Conservation (phyloP, 2,113 vertebrate species). For the Triplophysa tibetana region DNA sequence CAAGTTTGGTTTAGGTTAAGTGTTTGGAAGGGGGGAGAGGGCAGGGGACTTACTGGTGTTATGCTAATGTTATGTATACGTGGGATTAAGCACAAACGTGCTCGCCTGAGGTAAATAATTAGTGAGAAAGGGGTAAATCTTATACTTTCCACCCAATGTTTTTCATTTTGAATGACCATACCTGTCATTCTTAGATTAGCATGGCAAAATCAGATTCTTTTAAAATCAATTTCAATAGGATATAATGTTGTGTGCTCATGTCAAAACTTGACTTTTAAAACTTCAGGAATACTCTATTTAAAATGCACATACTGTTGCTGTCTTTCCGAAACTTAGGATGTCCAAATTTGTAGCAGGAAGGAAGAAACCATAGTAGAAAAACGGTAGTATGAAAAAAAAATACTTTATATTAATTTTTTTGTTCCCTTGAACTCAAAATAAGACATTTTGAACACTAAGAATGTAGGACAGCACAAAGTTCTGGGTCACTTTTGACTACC, state of each 20-base stretch:
- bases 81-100: slow-evolving; percentile 48
- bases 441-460: too few species aligned
- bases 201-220: neutral
- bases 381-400: too few species aligned
- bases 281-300: too few species aligned
- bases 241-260: neutral
- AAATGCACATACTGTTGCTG: too few species aligned
- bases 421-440: too few species aligned
- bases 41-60: slow-evolving; percentile 38
- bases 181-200: neutral
- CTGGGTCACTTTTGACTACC: too few species aligned
- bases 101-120: slow-evolving; percentile 17
- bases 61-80: slow-evolving; percentile 54
- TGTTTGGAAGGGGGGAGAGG: slow-evolving; percentile 31
- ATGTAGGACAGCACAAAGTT: too few species aligned
- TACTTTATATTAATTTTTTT: too few species aligned
- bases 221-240: neutral
- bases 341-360: too few species aligned
- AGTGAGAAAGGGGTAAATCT: slow-evolving; percentile 20
- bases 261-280: neutral
- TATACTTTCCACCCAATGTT: neutral
- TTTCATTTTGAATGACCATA: neutral
- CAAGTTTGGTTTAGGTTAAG: slow-evolving; percentile 66
- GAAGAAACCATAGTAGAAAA: too few species aligned
- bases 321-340: too few species aligned